Evolutionary conservation across 2,113 vertebrate species (phyloP).

Genomic region (Parus major): DNA sequence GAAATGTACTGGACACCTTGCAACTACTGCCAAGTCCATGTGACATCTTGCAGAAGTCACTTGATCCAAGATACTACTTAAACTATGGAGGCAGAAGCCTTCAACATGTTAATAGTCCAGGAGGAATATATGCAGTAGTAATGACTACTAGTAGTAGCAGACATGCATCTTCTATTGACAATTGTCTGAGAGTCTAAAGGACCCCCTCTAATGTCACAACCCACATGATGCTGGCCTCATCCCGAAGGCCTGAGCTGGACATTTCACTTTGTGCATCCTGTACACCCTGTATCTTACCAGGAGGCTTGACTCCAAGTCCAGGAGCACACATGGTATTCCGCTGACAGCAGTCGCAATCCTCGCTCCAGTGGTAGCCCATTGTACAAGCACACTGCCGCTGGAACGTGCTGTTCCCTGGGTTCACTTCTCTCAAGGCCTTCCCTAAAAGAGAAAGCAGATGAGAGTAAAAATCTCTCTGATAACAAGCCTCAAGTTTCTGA

Average conservation of each 20-base stretch:
- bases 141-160: not conserved
- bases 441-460: conserved; percentile 67
- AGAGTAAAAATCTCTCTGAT: not conserved
- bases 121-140: not conserved
- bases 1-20: not conserved
- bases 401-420: conserved; percentile 75
- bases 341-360: conserved; percentile 88
- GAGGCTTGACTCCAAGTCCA: conserved; percentile 77
- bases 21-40: not conserved
- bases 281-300: conserved; percentile 56
- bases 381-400: conserved; percentile 84
- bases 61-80: not conserved
- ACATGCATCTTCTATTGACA: not conserved
- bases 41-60: not conserved
- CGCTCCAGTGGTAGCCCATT: conserved; percentile 80
- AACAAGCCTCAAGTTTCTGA: not conserved
- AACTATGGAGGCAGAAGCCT: not conserved
- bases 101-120: not conserved
- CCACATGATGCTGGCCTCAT: rapidly evolving
- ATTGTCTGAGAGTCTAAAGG: not conserved
- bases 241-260: not conserved
- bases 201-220: not conserved
- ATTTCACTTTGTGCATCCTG: not conserved
- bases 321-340: conserved; percentile 78
- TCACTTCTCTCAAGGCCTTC: conserved; percentile 80